Conservation (phyloP, 2,113 vertebrate genomes). For the Lipophrys pholis region DNA sequence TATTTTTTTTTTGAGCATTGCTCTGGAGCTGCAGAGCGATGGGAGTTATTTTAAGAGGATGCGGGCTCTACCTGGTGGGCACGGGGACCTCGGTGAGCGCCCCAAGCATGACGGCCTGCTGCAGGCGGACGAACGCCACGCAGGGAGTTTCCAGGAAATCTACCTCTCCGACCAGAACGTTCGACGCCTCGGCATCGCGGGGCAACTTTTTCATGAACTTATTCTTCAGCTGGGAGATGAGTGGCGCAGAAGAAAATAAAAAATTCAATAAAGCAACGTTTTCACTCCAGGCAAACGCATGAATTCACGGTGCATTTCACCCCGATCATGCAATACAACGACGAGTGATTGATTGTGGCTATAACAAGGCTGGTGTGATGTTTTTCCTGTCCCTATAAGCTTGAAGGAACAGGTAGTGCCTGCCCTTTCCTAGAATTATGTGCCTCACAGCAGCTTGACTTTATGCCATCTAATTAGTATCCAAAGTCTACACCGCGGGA, state of each 20-base stretch:
- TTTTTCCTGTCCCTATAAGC: conserved; percentile 6
- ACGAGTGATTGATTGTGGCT: too few species aligned
- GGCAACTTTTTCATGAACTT: conserved; percentile 99
- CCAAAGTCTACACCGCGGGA: conserved; percentile 1
- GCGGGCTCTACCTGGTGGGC: conserved; percentile 84
- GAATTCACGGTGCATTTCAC: not conserved
- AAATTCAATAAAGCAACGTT: not conserved
- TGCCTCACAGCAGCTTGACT: conserved; percentile 20
- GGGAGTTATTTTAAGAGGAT: too few species aligned
- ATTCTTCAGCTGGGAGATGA: conserved; percentile 90
- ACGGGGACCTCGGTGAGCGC: conserved; percentile 96
- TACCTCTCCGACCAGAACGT: conserved; percentile 95
- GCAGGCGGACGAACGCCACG: conserved; percentile 94
- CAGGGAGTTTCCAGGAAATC: conserved; percentile 95
- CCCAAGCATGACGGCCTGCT: conserved; percentile 96
- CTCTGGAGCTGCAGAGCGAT: too few species aligned
- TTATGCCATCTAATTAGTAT: conserved; percentile 32
- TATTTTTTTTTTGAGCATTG: too few species aligned
- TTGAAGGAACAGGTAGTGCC: conserved; percentile 14
- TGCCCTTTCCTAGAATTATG: conserved; percentile 58
- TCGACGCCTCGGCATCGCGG: conserved; percentile 96
- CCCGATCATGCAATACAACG: not conserved
- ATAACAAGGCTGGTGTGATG: too few species aligned
- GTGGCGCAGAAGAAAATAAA: not conserved
- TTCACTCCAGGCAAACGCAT: not conserved